These are phyloP conservation scores for Scrobipalpa atriplicella DNA, from an alignment of 2,888 invertebrate species.

Conservation along the genomic window DNA sequence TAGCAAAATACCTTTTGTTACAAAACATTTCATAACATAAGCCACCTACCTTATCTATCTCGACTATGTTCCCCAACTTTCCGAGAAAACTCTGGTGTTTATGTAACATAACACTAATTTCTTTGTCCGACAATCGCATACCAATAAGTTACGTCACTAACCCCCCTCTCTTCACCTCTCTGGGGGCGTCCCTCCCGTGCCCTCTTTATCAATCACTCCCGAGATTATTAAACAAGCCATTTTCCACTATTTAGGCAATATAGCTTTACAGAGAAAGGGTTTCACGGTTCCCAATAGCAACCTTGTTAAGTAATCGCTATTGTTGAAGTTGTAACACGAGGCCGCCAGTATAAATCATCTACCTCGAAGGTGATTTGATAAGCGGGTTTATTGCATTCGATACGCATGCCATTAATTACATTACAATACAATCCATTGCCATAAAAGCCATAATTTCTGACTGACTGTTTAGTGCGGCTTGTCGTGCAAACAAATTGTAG, in stretches of 20 bases:
- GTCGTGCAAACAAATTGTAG: constrained; percentile 12
- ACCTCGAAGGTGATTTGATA: constrained; percentile 21
- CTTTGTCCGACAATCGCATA: constrained; percentile 67
- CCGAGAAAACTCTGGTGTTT: not conserved
- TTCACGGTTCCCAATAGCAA: constrained; percentile 17
- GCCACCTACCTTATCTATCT: not conserved
- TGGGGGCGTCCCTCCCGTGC: constrained; percentile 35
- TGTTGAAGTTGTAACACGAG: constrained; percentile 12
- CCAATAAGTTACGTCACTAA: constrained; percentile 72
- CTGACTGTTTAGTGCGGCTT: no score
- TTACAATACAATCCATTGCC: not conserved
- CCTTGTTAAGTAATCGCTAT: constrained; percentile 14
- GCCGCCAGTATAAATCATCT: constrained; percentile 15
- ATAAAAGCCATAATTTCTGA: no score
- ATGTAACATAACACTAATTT: constrained; percentile 41
- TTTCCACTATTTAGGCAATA: constrained; percentile 35
- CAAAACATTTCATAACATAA: not conserved
- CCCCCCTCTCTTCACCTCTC: constrained; percentile 37
- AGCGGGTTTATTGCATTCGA: not conserved
- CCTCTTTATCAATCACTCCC: constrained; percentile 64
- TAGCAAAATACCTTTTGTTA: no score
- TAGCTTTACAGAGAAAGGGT: constrained; percentile 2
- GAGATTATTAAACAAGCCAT: constrained; percentile 52
- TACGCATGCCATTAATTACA: not conserved
- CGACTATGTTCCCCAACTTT: not conserved